phyloP scores from a whole-genome alignment of 1,140 invertebrate species.

The Eupeodes corollae region DNA sequence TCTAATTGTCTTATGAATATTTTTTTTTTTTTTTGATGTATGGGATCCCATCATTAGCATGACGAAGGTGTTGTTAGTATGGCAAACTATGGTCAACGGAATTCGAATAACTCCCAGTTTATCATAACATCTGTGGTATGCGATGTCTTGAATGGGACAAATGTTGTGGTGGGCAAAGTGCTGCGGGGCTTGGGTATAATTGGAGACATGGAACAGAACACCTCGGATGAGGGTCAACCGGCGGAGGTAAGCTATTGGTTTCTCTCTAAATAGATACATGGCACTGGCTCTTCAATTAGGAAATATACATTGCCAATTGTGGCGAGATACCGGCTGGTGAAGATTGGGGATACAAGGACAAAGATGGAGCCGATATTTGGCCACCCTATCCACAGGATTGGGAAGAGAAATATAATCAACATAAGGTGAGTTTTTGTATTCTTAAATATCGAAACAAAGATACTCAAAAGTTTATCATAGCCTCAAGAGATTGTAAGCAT shows the following conservation, averaged over 20 bases:
- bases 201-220: slow-evolving; percentile 50
- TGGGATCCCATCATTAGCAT: slow-evolving; percentile 41
- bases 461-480: slow-evolving; percentile 14
- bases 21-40: not conserved
- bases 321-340: slow-evolving; percentile 53
- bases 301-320: slow-evolving; percentile 56
- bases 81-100: slow-evolving; percentile 72
- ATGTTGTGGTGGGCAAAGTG: slow-evolving; percentile 83
- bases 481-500: slow-evolving; percentile 32
- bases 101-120: slow-evolving; percentile 91
- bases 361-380: slow-evolving; percentile 58
- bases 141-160: slow-evolving; percentile 74
- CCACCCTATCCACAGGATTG: slow-evolving; percentile 68
- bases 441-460: not conserved
- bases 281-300: slow-evolving; percentile 30
- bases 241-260: slow-evolving; percentile 38
- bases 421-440: slow-evolving; percentile 25
- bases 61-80: slow-evolving; percentile 69
- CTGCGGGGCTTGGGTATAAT: slow-evolving; percentile 57
- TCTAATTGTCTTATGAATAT: not conserved
- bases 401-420: slow-evolving; percentile 36
- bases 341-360: slow-evolving; percentile 54
- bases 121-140: slow-evolving; percentile 80
- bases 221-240: slow-evolving; percentile 45
- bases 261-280: not conserved